Base-by-base conservation (phyloP, 2,888 invertebrate genomes). In the Ptilodon capucinus region DNA sequence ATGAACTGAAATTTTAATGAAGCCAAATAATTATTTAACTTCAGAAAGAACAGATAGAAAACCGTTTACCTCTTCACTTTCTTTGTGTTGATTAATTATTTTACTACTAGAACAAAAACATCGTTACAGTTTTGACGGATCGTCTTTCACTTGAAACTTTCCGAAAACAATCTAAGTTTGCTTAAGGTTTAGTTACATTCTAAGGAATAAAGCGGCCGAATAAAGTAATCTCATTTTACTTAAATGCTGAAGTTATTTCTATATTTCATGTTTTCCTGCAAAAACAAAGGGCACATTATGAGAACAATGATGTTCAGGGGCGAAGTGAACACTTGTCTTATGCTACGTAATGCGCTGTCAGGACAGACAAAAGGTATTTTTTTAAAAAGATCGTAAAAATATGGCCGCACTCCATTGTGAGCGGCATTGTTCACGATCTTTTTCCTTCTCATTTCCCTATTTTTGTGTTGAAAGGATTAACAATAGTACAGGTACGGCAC, bases 391-490 rank as follows among this genome's bases (percentile, higher is more conserved):
- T 77, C 76, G 78, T 81, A 78, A 84, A 86, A 88, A 88, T 87
- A 88, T 86, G 81, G 79, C 81, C 68, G 77, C 62, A 62, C 56
- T 68, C 81, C 61, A 84, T 89, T 89, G 87, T 87, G 65, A 52
- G 63, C 64, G 57, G 54, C 74, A 51, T 82, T 81, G 79, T 86
- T 84, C 81, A 75, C 58, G 71, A 77, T 78, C 74, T 80, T 85
- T 84, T 84, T 81, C 79, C 81, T 83, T 81, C 78, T 78, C 82
- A 84, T 86, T 86, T 86, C 83, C 82, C 81, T 79, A 83, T 86
- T 87, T 86, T 83, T 83, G 75, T 79, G 79, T 76, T 79, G 81
- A 81, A 85, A 87, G 86, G 86, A 86, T 87, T 86, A 84, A 86
- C 84, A 85, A 84, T 84, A 77, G 81, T 74, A 78, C 82, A 84